A percentile compares a stretch with the other conserved stretches of the same genome.
These are phyloP conservation scores for Thymelicus sylvestris DNA, from an alignment of 2,888 invertebrate species.

Conservation along the genomic window DNA sequence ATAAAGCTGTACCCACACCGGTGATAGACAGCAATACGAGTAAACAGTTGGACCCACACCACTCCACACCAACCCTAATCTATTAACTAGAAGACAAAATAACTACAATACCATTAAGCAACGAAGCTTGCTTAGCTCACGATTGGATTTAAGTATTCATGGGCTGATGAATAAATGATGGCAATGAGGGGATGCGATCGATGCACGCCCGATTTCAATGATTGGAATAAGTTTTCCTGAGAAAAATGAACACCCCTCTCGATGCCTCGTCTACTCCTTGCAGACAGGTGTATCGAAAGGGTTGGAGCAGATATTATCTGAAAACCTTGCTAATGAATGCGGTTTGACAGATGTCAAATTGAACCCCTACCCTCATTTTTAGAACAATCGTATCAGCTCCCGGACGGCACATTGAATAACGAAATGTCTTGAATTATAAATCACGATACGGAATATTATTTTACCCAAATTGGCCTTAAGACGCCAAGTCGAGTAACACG, in stretches of 20 bases:
- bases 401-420: constrained; percentile 23
- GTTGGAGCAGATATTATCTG: constrained; percentile 26
- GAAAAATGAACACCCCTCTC: constrained; percentile 42
- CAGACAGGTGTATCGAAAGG: constrained; percentile 25
- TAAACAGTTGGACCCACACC: constrained; percentile 16
- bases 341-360: constrained; percentile 34
- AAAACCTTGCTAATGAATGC: constrained; percentile 28
- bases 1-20: constrained; percentile 29
- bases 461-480: constrained; percentile 18
- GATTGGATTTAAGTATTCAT: constrained; percentile 78
- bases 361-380: constrained; percentile 22
- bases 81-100: constrained; percentile 45
- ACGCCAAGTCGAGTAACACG: constrained; percentile 11
- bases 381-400: constrained; percentile 29
- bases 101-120: constrained; percentile 68
- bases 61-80: constrained; percentile 26
- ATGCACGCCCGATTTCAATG: constrained; percentile 71
- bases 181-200: constrained; percentile 65
- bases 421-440: constrained; percentile 20
- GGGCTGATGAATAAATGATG: constrained; percentile 75
- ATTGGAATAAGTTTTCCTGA: constrained; percentile 61
- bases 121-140: constrained; percentile 61
- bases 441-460: constrained; percentile 23
- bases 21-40: constrained; percentile 8
- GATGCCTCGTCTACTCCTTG: constrained; percentile 22